Conservation (phyloP, 2,113 vertebrate species). For the Rhinoderma darwinii region DNA sequence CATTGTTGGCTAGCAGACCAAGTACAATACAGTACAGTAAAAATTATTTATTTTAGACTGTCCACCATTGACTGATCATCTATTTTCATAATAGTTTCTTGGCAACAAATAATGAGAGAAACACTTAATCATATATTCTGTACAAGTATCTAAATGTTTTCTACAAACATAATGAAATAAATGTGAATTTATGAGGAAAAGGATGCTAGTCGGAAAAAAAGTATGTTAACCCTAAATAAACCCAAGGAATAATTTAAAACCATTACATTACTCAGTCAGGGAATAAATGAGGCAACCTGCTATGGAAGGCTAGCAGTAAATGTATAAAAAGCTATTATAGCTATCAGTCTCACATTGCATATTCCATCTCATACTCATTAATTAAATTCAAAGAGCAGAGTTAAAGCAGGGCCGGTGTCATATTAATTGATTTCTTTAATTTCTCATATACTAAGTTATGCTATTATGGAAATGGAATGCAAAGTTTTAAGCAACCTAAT, state of each 20-base stretch:
- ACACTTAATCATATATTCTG: constrained; percentile 3
- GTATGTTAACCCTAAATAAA: constrained; percentile 62
- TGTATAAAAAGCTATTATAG: not conserved
- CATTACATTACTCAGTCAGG: constrained; percentile 53
- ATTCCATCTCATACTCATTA: constrained; percentile 30
- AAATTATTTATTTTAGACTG: not conserved
- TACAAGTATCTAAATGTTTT: constrained; percentile 18
- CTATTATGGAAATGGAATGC: constrained; percentile 45
- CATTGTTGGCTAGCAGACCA: too few relatives aligned
- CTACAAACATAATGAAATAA: constrained; percentile 27
- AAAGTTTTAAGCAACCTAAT: constrained; percentile 35
- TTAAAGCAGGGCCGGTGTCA: constrained; percentile 25
- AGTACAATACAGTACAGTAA: not conserved
- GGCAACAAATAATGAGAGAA: not conserved
- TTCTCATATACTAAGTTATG: constrained; percentile 25
- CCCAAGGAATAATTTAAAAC: constrained; percentile 55
- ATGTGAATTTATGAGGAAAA: constrained; percentile 30
- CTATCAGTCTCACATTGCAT: constrained; percentile 44
- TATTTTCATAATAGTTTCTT: constrained; percentile 12
- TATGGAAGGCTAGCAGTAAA: constrained; percentile 27
- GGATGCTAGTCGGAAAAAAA: constrained; percentile 14
- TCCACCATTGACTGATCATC: not conserved
- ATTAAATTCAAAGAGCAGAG: constrained; percentile 56
- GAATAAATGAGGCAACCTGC: constrained; percentile 56
- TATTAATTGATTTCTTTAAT: constrained; percentile 48